phyloP scores from a whole-genome alignment of 2,113 vertebrate species.

The Daboia siamensis region DNA sequence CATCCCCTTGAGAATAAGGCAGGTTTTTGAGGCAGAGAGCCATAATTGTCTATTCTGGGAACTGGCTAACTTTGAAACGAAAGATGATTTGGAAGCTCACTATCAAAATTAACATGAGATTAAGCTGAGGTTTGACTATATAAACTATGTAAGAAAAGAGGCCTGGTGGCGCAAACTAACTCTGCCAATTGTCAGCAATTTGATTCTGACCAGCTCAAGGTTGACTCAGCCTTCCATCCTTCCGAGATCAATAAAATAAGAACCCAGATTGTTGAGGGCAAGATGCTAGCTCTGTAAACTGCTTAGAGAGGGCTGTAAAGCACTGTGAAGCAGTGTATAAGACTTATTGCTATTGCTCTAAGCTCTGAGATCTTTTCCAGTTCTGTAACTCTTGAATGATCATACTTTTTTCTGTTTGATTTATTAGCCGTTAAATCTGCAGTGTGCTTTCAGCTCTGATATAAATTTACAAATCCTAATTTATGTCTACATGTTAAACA shows the following conservation, averaged over 20 bases:
- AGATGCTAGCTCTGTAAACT: no score
- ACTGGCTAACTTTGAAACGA: not conserved
- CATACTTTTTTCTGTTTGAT: not conserved
- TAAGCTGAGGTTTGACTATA: not conserved
- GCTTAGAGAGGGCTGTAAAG: no score
- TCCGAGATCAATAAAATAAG: no score
- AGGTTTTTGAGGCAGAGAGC: not conserved
- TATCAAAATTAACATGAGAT: not conserved
- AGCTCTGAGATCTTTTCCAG: not conserved
- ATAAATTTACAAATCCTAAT: not conserved
- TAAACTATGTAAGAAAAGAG: not conserved
- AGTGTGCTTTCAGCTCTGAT: not conserved
- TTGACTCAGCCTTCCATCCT: no score
- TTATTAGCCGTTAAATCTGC: not conserved
- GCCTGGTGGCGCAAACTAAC: no score
- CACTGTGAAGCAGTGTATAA: no score
- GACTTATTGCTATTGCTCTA: no score
- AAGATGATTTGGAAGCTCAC: not conserved
- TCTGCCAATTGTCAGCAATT: no score
- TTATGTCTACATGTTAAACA: not conserved
- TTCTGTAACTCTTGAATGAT: not conserved
- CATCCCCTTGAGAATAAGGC: no score
- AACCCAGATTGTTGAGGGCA: no score
- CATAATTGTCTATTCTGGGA: not conserved
- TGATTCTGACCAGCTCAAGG: no score